These are phyloP conservation scores for Nemopilema nomurai DNA, from an alignment of 30 jellyfish, hydroid and myxozoan species.

Conservation along the genomic window DNA sequence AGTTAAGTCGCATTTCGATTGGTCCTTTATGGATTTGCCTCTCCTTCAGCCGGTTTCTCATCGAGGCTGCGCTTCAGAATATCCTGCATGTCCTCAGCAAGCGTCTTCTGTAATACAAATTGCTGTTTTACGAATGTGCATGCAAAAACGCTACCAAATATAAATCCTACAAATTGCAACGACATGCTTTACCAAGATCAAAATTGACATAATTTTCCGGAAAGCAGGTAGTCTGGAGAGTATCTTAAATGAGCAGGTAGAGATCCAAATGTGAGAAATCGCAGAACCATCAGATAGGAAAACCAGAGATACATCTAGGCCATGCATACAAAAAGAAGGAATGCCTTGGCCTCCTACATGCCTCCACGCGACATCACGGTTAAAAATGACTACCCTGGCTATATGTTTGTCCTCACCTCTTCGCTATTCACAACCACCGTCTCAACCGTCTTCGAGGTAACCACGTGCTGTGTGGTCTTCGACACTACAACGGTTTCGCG, in stretches of 20 bases:
- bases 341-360: neutral
- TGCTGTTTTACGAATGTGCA: too few relatives aligned
- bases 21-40: neutral
- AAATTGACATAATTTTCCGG: too few relatives aligned
- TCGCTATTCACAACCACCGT: slow-evolving; percentile 51
- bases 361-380: neutral
- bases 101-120: neutral
- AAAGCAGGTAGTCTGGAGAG: too few relatives aligned
- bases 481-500: neutral
- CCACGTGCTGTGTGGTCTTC: slow-evolving; percentile 16
- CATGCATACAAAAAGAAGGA: neutral
- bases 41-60: neutral
- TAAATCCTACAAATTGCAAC: too few relatives aligned
- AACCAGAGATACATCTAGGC: neutral
- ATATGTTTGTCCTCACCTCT: too few relatives aligned
- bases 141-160: too few relatives aligned
- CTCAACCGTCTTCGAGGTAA: slow-evolving; percentile 48
- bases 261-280: neutral
- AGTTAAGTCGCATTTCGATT: neutral
- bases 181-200: too few relatives aligned
- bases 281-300: neutral
- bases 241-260: too few relatives aligned
- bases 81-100: neutral
- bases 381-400: too few relatives aligned
- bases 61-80: neutral